Conservation (phyloP, 2,888 invertebrate species). For the Epiblema foenella region DNA sequence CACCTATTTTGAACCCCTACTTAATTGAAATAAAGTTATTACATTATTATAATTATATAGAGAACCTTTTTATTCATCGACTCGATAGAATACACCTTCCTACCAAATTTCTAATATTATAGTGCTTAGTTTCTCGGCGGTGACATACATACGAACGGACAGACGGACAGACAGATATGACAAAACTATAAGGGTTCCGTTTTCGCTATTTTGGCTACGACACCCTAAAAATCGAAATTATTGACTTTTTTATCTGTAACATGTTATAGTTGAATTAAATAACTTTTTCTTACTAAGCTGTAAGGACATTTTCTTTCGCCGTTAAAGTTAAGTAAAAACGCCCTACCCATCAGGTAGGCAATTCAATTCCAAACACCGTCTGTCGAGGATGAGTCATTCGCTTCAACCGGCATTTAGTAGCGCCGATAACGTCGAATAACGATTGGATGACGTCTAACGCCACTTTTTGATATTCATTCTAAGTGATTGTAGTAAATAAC, state of each 20-base stretch:
- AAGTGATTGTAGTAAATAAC: not conserved
- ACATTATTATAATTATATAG: too few species aligned
- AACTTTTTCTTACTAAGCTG: too few species aligned
- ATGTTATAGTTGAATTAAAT: too few species aligned
- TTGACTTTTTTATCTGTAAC: too few species aligned
- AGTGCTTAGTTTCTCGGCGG: too few species aligned
- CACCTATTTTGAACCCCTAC: not conserved
- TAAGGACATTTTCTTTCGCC: not conserved
- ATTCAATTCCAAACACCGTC: constrained; percentile 6
- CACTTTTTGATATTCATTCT: constrained; percentile 13
- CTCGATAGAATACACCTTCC: too few species aligned
- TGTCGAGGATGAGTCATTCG: constrained; percentile 18
- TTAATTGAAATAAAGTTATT: not conserved
- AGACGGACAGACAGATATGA: too few species aligned
- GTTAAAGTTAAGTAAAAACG: not conserved
- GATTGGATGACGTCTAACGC: constrained; percentile 5
- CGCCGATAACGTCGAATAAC: constrained; percentile 12
- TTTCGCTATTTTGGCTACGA: too few species aligned
- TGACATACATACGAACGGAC: too few species aligned
- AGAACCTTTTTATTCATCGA: not conserved
- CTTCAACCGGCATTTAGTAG: not conserved
- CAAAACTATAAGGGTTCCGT: too few species aligned
- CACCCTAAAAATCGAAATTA: too few species aligned
- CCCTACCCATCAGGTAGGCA: constrained; percentile 11
- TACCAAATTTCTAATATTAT: too few species aligned